Percentiles rank a stretch among this genome's conserved stretches.
phyloP scores from a whole-genome alignment of 1,140 invertebrate species.

The Cydia pomonella region DNA sequence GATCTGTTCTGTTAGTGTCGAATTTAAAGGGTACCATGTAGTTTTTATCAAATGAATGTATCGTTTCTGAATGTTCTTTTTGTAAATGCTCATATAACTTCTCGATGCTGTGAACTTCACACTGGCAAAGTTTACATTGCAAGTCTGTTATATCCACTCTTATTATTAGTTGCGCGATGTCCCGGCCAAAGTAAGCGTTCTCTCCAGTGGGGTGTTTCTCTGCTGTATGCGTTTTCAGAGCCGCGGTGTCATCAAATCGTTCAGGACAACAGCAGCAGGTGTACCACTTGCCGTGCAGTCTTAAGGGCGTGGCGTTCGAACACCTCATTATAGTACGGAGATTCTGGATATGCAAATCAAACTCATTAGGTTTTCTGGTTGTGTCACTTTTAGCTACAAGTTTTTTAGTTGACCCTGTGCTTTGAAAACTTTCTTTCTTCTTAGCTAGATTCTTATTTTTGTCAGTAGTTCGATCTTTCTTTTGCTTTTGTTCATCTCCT shows the following conservation, averaged over 20 bases:
- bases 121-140: slow-evolving; percentile 33
- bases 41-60: not conserved
- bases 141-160: slow-evolving; percentile 44
- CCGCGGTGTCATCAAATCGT: slow-evolving; percentile 46
- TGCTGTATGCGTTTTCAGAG: slow-evolving; percentile 54
- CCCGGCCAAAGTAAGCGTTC: not conserved
- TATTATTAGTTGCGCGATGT: slow-evolving; percentile 44
- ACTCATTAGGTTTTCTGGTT: not conserved
- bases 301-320: slow-evolving; percentile 59
- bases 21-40: slow-evolving; percentile 22
- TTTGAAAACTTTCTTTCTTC: not conserved
- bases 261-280: slow-evolving; percentile 55
- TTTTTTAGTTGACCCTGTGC: not conserved
- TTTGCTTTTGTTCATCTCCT: not conserved
- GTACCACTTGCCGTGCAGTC: slow-evolving; percentile 47
- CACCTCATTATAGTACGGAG: slow-evolving; percentile 43
- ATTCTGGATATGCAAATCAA: slow-evolving; percentile 17
- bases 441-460: not conserved
- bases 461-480: slow-evolving; percentile 48
- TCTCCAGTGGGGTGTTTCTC: slow-evolving; percentile 40
- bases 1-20: not conserved
- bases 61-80: not conserved
- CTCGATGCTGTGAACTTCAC: slow-evolving; percentile 27
- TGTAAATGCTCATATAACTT: not conserved
- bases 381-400: not conserved